Evolutionary conservation across 2,113 vertebrate species (phyloP).

Genomic region (Pelobates fuscus): DNA sequence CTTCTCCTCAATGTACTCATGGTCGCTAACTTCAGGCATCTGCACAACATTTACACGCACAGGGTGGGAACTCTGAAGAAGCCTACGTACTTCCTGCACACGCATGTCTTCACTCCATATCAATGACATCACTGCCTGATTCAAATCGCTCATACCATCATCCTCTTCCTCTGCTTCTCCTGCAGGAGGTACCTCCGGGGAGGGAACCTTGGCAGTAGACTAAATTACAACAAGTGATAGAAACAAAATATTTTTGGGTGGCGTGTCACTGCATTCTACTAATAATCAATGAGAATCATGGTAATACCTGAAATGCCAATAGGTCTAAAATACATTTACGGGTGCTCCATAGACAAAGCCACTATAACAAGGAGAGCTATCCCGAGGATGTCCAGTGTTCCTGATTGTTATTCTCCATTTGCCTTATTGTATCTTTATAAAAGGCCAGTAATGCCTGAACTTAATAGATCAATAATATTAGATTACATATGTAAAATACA

Average conservation of each 20-base stretch:
- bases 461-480: no score
- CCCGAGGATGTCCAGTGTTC: no score
- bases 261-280: not conserved
- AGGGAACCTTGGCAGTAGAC: constrained; percentile 79
- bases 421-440: no score
- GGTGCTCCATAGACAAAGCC: no score
- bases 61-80: constrained; percentile 92
- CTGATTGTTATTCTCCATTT: no score
- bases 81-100: constrained; percentile 90
- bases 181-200: constrained; percentile 79
- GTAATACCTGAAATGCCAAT: not conserved
- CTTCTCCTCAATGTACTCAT: constrained; percentile 97
- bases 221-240: constrained; percentile 50
- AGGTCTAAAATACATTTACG: no score
- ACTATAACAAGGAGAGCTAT: no score
- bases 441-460: no score
- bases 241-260: not conserved
- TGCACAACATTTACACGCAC: constrained; percentile 92
- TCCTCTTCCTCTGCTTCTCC: constrained; percentile 91
- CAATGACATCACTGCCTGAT: constrained; percentile 88
- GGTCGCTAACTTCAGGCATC: constrained; percentile 92
- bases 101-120: constrained; percentile 95
- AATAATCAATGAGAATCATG: not conserved
- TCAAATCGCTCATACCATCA: constrained; percentile 95
- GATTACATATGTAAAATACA: no score